Evolutionary conservation across 2,888 invertebrate genomes (phyloP).

Genomic region (Rhorus exstirpatorius): DNA sequence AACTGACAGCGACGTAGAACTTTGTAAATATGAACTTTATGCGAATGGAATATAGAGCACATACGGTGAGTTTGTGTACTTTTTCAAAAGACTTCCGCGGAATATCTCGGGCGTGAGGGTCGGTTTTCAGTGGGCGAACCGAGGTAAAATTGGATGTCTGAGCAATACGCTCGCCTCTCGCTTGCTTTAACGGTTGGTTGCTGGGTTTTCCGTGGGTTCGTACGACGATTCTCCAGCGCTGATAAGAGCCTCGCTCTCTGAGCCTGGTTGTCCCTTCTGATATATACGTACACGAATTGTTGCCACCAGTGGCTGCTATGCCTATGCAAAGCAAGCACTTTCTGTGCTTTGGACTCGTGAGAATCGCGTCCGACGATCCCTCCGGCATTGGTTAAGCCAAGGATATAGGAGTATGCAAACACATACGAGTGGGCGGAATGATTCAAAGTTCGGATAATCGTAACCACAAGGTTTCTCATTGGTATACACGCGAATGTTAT

Average conservation of each 20-base stretch:
- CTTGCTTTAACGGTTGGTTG: slow-evolving; percentile 18
- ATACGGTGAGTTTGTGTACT: background rate
- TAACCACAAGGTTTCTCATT: slow-evolving; percentile 24
- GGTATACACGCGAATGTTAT: background rate
- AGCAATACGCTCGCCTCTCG: background rate
- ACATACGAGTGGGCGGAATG: slow-evolving; percentile 30
- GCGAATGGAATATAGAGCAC: slow-evolving; percentile 15
- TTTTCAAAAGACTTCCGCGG: slow-evolving; percentile 1
- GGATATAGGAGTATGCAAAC: slow-evolving; percentile 48
- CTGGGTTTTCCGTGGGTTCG: slow-evolving; percentile 10
- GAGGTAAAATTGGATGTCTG: background rate
- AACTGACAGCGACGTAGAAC: background rate
- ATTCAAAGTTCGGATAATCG: slow-evolving; percentile 54
- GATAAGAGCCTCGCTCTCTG: slow-evolving; percentile 46
- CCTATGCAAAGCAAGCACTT: slow-evolving; percentile 64
- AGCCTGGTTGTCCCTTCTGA: slow-evolving; percentile 7
- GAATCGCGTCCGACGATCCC: slow-evolving; percentile 48
- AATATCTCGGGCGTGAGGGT: slow-evolving; percentile 18
- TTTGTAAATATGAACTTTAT: background rate
- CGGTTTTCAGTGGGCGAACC: background rate
- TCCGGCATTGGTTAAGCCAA: slow-evolving; percentile 36
- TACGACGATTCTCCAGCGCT: slow-evolving; percentile 37
- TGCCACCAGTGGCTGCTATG: slow-evolving; percentile 22
- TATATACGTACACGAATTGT: slow-evolving; percentile 16
- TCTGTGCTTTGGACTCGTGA: slow-evolving; percentile 21